phyloP scores from a whole-genome alignment of 2,113 vertebrate genomes.

The Dissostichus mawsoni region DNA sequence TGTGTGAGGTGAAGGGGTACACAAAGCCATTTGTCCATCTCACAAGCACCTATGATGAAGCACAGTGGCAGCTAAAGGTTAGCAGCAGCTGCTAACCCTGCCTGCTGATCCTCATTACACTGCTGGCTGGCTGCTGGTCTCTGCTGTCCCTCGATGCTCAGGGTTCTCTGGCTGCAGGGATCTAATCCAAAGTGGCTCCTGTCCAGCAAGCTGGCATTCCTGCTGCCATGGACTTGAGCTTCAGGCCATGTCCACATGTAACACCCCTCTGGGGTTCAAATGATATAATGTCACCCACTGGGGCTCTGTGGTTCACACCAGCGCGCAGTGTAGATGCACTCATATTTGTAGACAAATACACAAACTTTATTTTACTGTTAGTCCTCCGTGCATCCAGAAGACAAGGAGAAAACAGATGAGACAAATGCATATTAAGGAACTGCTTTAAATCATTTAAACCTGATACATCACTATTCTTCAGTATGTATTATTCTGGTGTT shows the following conservation, averaged over 20 bases:
- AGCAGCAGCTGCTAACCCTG: constrained; percentile 8
- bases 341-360: background rate
- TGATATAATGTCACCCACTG: constrained; percentile 69
- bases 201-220: constrained; percentile 59
- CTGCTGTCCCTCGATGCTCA: constrained; percentile 37
- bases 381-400: background rate
- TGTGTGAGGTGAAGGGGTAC: background rate
- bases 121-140: constrained; percentile 38
- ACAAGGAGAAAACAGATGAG: background rate
- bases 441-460: background rate
- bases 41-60: background rate
- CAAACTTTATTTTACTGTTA: background rate
- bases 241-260: constrained; percentile 67
- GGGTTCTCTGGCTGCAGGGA: constrained; percentile 43
- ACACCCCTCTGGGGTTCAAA: constrained; percentile 49
- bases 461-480: background rate
- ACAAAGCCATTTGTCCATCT: background rate
- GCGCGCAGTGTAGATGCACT: constrained; percentile 25
- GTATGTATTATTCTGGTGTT: background rate
- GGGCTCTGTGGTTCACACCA: constrained; percentile 38
- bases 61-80: background rate
- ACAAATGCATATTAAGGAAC: constrained; percentile 14
- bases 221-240: constrained; percentile 34
- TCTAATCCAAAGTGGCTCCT: constrained; percentile 42
- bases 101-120: constrained; percentile 29